Evolutionary conservation across 92 coral and sea anemone species (phyloP).

Genomic region (Epizoanthus fatuus): DNA sequence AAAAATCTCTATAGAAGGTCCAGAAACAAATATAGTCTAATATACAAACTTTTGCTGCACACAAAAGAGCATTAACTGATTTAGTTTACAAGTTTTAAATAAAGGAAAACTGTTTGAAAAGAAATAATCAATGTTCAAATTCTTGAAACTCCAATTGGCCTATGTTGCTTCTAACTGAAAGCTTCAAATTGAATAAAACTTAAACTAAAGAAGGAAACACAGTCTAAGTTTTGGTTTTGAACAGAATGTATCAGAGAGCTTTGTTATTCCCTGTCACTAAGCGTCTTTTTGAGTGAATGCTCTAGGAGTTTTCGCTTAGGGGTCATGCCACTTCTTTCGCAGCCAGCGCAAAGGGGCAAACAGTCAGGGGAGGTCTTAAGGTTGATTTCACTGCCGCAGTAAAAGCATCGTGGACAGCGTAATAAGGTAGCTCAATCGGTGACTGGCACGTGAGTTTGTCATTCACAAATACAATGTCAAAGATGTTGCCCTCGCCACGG

Average conservation of each 20-base stretch:
- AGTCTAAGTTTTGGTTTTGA: constrained; percentile 24
- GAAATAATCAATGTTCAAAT: constrained; percentile 11
- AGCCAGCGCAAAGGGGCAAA: not conserved
- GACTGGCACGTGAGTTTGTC: constrained; percentile 23
- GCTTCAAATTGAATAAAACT: constrained; percentile 26
- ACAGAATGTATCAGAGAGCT: constrained; percentile 21
- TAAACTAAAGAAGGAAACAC: constrained; percentile 29
- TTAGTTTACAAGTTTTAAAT: too few relatives aligned
- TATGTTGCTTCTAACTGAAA: constrained; percentile 20
- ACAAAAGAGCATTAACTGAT: too few relatives aligned
- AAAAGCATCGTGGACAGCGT: constrained; percentile 4
- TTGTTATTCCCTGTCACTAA: constrained; percentile 22
- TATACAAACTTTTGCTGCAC: too few relatives aligned
- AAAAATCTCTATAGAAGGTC: too few relatives aligned
- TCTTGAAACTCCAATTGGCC: constrained; percentile 17
- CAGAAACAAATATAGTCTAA: too few relatives aligned
- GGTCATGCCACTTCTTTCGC: too few relatives aligned
- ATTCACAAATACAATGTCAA: constrained; percentile 23
- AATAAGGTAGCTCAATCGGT: constrained; percentile 1
- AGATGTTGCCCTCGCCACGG: constrained; percentile 21
- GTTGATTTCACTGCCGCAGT: constrained; percentile 1
- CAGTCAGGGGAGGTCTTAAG: not conserved
- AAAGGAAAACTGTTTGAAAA: too few relatives aligned
- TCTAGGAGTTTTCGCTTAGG: too few relatives aligned
- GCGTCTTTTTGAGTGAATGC: not conserved